phyloP scores from a whole-genome alignment of 2,888 invertebrate genomes.

The Tenthredo distinguenda region DNA sequence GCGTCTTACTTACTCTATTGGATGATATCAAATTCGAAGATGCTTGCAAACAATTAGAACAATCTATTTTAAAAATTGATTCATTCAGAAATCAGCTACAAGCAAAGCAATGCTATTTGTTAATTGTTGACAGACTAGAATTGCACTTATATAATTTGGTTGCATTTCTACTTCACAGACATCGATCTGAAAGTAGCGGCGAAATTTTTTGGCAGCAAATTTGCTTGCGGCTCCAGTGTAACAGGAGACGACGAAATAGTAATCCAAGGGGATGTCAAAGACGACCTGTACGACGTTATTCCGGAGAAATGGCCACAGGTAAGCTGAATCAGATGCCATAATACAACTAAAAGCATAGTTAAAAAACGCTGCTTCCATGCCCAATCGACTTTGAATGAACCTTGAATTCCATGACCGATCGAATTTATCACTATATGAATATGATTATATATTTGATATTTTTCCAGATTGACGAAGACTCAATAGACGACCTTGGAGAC shows the following conservation, averaged over 20 bases:
- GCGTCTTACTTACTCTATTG: not conserved
- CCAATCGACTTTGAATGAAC: no score
- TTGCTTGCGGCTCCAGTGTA: constrained; percentile 99
- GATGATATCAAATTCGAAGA: not conserved
- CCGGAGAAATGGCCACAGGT: constrained; percentile 99
- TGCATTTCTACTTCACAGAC: constrained; percentile 81
- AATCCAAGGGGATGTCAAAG: constrained; percentile 99
- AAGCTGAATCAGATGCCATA: constrained; percentile 57
- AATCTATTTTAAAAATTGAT: not conserved
- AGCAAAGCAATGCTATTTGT: not conserved
- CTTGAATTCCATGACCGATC: not conserved
- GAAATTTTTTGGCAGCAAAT: constrained; percentile 98
- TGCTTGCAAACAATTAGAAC: not conserved
- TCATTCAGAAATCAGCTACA: not conserved
- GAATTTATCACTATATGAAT: not conserved
- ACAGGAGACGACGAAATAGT: constrained; percentile 99
- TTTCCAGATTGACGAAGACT: constrained; percentile 92
- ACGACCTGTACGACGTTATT: constrained; percentile 98
- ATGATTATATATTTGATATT: constrained; percentile 38
- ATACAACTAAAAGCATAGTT: not conserved
- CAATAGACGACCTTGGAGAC: constrained; percentile 95
- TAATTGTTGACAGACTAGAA: not conserved
- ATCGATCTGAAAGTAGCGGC: constrained; percentile 99
- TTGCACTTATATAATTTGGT: constrained; percentile 7
- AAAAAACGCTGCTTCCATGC: constrained; percentile 30